These are phyloP conservation scores for Luffia ferchaultella DNA, from an alignment of 2,888 invertebrate genomes.

Conservation along the genomic window DNA sequence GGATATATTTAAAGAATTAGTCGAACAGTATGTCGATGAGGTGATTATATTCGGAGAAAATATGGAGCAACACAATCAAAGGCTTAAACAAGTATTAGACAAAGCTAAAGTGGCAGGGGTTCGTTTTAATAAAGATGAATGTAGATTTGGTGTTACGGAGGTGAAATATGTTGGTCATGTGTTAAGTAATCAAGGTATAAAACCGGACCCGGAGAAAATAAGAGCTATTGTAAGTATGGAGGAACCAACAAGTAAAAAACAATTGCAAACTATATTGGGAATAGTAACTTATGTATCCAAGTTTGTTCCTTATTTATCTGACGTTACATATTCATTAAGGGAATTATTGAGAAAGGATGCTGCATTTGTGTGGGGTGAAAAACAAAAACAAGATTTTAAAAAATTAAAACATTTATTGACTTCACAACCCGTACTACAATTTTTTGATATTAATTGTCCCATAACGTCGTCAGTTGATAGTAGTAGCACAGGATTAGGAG, in stretches of 20 bases:
- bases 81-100: constrained; percentile 11
- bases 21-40: constrained; percentile 10
- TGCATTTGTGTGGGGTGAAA: constrained; percentile 8
- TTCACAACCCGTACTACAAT: constrained; percentile 9
- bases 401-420: constrained; percentile 8
- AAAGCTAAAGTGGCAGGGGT: constrained; percentile 5
- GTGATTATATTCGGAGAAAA: constrained; percentile 12
- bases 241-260: constrained; percentile 9
- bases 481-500: constrained; percentile 9
- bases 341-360: constrained; percentile 10
- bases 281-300: constrained; percentile 13
- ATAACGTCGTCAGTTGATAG: constrained; percentile 8
- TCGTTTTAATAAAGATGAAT: constrained; percentile 11
- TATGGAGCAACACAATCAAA: constrained; percentile 12
- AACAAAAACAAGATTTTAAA: constrained; percentile 7
- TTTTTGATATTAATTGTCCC: constrained; percentile 6
- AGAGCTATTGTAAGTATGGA: constrained; percentile 8
- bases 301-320: constrained; percentile 11
- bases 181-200: constrained; percentile 1
- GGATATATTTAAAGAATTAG: constrained; percentile 8
- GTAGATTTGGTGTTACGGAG: constrained; percentile 7
- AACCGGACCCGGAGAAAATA: constrained; percentile 10
- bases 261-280: constrained; percentile 10
- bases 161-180: constrained; percentile 11
- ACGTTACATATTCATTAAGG: constrained; percentile 8